A percentile compares a stretch with the other conserved stretches of the same genome.
These are phyloP conservation scores for Gibbula magus DNA, from an alignment of 2,888 invertebrate species.

Conservation along the genomic window DNA sequence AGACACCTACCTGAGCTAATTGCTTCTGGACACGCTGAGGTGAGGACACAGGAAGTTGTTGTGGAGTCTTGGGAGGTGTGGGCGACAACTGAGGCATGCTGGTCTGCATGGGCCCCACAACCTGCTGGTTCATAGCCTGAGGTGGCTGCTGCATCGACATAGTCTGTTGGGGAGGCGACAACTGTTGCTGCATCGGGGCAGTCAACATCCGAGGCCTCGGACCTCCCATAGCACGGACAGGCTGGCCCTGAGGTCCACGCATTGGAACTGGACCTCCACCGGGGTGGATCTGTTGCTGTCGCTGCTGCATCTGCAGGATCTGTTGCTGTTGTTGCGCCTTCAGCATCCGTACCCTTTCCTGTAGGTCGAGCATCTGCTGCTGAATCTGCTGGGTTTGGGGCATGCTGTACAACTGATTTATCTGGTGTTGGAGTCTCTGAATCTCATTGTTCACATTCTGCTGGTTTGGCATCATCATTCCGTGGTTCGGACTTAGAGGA, in stretches of 20 bases:
- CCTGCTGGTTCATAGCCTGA: conserved; percentile 29
- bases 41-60: conserved; percentile 37
- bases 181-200: conserved; percentile 39
- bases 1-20: conserved; percentile 8
- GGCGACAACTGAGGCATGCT: conserved; percentile 39
- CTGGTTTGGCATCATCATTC: conserved; percentile 32
- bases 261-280: neutral
- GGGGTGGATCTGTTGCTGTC: conserved; percentile 39
- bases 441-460: conserved; percentile 57
- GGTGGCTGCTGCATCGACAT: conserved; percentile 32
- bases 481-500: conserved; percentile 50
- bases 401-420: conserved; percentile 67
- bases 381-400: conserved; percentile 69
- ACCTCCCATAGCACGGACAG: conserved; percentile 17
- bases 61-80: conserved; percentile 28
- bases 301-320: conserved; percentile 57
- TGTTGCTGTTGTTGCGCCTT: conserved; percentile 66
- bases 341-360: conserved; percentile 65
- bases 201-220: conserved; percentile 25
- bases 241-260: conserved; percentile 13
- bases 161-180: conserved; percentile 33
- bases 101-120: conserved; percentile 35
- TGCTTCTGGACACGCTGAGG: conserved; percentile 43
- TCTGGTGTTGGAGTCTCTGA: conserved; percentile 66
- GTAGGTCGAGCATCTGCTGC: conserved; percentile 70